Percentiles rank a stretch among this genome's conserved stretches.
These are phyloP conservation scores for Sminthurinus aureus DNA, from an alignment of 2,888 invertebrate genomes.

Conservation along the genomic window DNA sequence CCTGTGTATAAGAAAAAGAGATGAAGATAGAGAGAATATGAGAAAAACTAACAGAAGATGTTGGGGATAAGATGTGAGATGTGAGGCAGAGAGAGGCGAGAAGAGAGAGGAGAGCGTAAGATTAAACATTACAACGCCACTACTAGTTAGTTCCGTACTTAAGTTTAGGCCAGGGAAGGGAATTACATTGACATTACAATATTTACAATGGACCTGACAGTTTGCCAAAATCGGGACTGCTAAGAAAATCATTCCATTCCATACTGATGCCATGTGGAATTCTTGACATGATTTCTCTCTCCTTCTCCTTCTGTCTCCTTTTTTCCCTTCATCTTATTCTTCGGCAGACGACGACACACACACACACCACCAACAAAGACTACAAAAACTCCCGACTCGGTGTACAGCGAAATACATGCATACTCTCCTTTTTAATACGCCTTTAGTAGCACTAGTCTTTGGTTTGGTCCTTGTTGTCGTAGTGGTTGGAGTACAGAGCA, in stretches of 20 bases:
- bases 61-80: background rate
- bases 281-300: conserved; percentile 24
- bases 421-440: too few relatives aligned
- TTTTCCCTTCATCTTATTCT: background rate
- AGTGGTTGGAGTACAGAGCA: background rate
- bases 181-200: conserved; percentile 35
- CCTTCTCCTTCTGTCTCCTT: conserved; percentile 1
- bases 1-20: background rate
- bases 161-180: conserved; percentile 19
- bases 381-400: conserved; percentile 25
- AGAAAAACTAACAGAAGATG: background rate
- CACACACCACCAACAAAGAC: conserved; percentile 19
- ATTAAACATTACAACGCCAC: conserved; percentile 2
- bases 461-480: background rate
- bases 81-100: background rate
- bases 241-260: conserved; percentile 27
- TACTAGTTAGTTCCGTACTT: background rate
- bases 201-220: conserved; percentile 39
- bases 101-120: background rate
- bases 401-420: background rate
- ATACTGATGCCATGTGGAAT: conserved; percentile 23
- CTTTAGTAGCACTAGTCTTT: conserved; percentile 1
- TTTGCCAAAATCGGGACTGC: conserved; percentile 34
- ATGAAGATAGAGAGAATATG: background rate
- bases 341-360: conserved; percentile 8